Evolutionary conservation across 2,888 invertebrate species (phyloP), one percentile per base, ranked within the genome.

Genomic region (Craniophora ligustri): DNA sequence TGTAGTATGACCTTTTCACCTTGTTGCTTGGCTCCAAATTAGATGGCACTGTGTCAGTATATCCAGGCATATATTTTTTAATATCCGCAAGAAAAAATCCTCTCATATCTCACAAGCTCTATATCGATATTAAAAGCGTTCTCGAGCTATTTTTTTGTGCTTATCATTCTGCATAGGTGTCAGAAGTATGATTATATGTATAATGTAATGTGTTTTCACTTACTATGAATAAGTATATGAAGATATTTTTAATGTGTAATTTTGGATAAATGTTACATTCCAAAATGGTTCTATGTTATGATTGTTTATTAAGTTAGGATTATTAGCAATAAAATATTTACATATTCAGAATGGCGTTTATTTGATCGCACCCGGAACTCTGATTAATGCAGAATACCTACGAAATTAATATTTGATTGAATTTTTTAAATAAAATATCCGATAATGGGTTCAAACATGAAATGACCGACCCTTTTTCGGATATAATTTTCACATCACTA

Each of bases 281-380:
- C 16, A 8, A 3, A 13, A 16, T 11, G 26, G 18, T 14, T 23
- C 11, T 8, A 44, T 42, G 38, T 34, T 40, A 40, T 34, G 28
- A 26, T 21, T 1, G 3, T 14, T 46, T 63, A 44, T 66, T 59
- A 32, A 32, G 11, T 36, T 48, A 67, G 31, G 31, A 26, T 54
- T 61, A 48, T 35, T 61, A 28, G n/a, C n/a, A 67, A 59, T 67
- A 69, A 67, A 67, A 49, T 59, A 55, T 69, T 46, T n/a, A 26
- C 2, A 1, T 47, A 55, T 34, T 46, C 0, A 23, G 44, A 42
- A 2, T 55, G 41, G 42, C 32, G 46, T 67, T 67, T 67, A 49
- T 53, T 69, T 67, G 1, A 44, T 64, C 48, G 35, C 35, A 58
- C 30, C 58, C 6, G 21, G 23, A 4, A 0, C 13, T 5, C 15